Evolutionary conservation across 1,140 invertebrate species (phyloP), one percentile per base, ranked within the genome.

Genomic region (Harpegnathos saltator): DNA sequence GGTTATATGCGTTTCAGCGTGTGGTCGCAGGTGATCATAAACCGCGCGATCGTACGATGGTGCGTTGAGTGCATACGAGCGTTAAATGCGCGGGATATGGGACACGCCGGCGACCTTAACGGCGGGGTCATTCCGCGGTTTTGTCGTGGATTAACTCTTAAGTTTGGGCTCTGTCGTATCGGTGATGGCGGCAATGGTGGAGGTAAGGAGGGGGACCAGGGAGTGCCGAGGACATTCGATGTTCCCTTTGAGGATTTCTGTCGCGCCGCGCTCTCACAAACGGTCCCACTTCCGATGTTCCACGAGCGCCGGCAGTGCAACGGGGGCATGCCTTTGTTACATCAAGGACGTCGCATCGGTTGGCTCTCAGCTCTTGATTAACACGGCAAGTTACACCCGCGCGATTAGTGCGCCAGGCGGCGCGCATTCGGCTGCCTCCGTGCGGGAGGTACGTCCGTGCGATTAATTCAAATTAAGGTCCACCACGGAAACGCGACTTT

Each of bases 61-160:
- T 58, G 29, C 33, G 52, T 66, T 26, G 75, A 69, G 75, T 71
- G 65, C 65, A 58, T 59, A 59, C 17, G 24, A 59, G 63, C 75
- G 75, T 80, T 80, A 80, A 80, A 71, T 71, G n/a, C 33, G 44
- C 33, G 17, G 54, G 52, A 59, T 69, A 48, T 48, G 50, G 61
- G 74, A 66, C 29, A 54, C 26, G 74, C 62, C n/a, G 50, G 52
- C 66, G 26, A 75, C 75, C 83, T 73, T 68, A 66, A 54, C 52
- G 56, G 29, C 29, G 29, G 22, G 83, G 26, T 62, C 85, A 62
- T 87, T 83, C 56, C 44, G 66, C 48, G 77, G 65, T 88, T 90
- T 88, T 86, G 83, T 81, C 73, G 80, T 85, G 61, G 83, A 90
- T 90, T 90, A 90, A 90, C 86, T 87, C 80, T 87, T 87, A 84